phyloP scores from a whole-genome alignment of 2,888 invertebrate genomes.

The Pyralis farinalis region DNA sequence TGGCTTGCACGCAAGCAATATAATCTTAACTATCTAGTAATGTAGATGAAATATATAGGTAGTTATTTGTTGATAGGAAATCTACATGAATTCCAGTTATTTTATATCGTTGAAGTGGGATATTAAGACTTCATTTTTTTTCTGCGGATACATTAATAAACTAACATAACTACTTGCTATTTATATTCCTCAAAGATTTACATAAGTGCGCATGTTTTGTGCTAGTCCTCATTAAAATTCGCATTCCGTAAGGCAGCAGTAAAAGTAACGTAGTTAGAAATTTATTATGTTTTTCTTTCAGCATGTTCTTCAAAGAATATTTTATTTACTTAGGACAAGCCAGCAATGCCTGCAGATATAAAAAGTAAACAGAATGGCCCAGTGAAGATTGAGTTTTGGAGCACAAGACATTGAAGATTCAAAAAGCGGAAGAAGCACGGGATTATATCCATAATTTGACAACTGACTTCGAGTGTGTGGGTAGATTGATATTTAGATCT shows the following conservation, averaged over 20 bases:
- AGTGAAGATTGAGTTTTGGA: background rate
- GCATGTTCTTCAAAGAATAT: too few relatives aligned
- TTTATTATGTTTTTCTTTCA: too few relatives aligned
- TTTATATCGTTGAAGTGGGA: too few relatives aligned
- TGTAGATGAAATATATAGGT: too few relatives aligned
- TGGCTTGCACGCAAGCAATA: background rate
- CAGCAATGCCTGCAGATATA: background rate
- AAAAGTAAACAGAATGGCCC: background rate
- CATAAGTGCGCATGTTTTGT: conserved; percentile 3
- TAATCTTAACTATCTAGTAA: background rate
- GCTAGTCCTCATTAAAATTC: conserved; percentile 5
- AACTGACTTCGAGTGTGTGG: conserved; percentile 86
- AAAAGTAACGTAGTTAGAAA: background rate
- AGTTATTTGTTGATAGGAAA: too few relatives aligned
- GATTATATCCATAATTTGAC: conserved; percentile 70
- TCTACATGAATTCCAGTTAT: too few relatives aligned
- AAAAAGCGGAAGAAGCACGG: background rate
- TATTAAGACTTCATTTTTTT: background rate
- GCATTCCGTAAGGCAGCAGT: conserved; percentile 5
- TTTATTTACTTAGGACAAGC: too few relatives aligned
- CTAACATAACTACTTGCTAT: background rate
- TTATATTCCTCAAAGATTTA: conserved; percentile 1
- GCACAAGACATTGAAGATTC: background rate
- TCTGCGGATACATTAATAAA: background rate
- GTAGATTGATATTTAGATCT: conserved; percentile 73